Evolutionary conservation across 2,797 vertebrate species (phyloP).

Genomic region (Pseudotriccus pelzelni): DNA sequence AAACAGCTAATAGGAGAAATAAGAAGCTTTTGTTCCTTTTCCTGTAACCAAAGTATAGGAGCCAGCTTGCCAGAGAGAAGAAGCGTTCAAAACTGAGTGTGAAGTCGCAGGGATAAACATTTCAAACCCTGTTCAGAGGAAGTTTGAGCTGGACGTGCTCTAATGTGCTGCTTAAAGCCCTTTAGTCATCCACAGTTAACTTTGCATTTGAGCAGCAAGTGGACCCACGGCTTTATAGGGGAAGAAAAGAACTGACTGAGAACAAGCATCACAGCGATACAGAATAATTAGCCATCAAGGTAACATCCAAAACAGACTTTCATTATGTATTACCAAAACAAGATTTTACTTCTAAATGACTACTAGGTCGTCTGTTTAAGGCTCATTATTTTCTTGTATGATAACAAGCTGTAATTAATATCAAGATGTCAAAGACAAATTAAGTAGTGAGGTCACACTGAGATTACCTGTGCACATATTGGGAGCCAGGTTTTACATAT

Average conservation of each 20-base stretch:
- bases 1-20: not conserved
- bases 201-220: not conserved
- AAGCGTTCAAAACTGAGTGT: not conserved
- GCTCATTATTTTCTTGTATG: not conserved
- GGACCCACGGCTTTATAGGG: not conserved
- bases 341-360: not conserved
- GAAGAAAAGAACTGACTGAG: not conserved
- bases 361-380: not conserved
- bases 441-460: not conserved
- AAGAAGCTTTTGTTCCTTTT: not conserved
- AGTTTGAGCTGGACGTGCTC: not conserved
- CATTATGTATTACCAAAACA: not conserved
- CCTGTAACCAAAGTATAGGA: not conserved
- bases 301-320: not conserved
- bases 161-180: not conserved
- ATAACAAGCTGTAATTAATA: not conserved
- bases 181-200: accelerated
- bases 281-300: not conserved
- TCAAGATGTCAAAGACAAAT: not conserved
- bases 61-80: not conserved
- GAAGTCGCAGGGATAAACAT: accelerated
- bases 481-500: not conserved
- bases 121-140: not conserved
- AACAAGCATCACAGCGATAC: not conserved
- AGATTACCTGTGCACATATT: not conserved